A percentile compares a stretch with the other conserved stretches of the same genome.
Conservation (phyloP, 2,797 vertebrate genomes). For the Spinus pinus region DNA sequence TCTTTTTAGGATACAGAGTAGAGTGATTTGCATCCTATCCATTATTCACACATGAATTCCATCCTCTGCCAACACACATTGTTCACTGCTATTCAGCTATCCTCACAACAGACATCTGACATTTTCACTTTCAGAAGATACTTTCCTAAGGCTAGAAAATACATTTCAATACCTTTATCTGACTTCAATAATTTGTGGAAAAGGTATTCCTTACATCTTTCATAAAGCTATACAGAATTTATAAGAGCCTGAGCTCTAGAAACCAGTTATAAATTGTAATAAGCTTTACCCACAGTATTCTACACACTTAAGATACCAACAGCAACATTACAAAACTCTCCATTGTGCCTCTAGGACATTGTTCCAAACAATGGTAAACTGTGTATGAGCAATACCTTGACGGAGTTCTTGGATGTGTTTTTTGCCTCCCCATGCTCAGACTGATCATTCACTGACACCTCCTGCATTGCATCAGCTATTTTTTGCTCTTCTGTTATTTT, state of each 20-base stretch:
- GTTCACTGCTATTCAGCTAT: not conserved
- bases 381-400: constrained; percentile 39
- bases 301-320: not conserved
- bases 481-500: not conserved
- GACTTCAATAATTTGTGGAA: not conserved
- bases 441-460: not conserved
- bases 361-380: not conserved
- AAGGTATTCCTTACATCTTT: not conserved
- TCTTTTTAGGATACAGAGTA: not conserved
- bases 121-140: not conserved
- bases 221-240: not conserved
- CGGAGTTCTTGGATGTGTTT: not conserved
- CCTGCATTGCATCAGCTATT: not conserved
- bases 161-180: not conserved
- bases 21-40: not conserved
- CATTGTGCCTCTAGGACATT: not conserved
- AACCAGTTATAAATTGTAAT: not conserved
- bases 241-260: not conserved
- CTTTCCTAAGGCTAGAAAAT: not conserved
- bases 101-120: not conserved
- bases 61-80: not conserved
- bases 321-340: not conserved
- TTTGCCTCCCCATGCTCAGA: not conserved
- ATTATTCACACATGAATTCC: not conserved
- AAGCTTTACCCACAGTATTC: not conserved